Evolutionary conservation across 2,113 vertebrate species (phyloP).

Genomic region (Pelvicachromis taeniatus): DNA sequence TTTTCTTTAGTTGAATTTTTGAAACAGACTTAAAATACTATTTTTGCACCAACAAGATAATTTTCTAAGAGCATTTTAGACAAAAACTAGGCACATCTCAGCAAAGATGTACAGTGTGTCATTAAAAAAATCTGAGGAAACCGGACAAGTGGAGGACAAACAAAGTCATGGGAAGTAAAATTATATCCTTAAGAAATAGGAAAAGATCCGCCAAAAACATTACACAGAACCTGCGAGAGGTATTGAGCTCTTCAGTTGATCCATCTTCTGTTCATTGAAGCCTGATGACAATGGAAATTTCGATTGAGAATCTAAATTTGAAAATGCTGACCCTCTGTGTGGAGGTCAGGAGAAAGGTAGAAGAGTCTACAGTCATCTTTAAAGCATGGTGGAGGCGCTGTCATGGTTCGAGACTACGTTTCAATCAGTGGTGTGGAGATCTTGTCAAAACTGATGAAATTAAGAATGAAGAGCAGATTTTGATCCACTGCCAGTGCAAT

Average conservation of each 20-base stretch:
- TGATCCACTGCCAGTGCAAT: neutral
- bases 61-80: too few species aligned
- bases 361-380: neutral
- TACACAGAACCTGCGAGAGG: too few species aligned
- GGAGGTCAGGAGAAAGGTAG: neutral
- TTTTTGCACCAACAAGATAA: too few species aligned
- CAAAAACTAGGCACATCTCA: neutral
- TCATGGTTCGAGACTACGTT: neutral
- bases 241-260: too few species aligned
- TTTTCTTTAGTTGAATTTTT: too few species aligned
- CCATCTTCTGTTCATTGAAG: neutral
- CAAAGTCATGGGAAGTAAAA: neutral
- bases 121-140: neutral
- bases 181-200: neutral
- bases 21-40: too few species aligned
- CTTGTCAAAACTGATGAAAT: neutral
- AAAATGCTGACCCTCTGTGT: neutral
- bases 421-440: neutral
- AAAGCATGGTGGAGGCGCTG: neutral
- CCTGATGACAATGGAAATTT: neutral
- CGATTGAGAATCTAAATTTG: neutral
- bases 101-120: neutral
- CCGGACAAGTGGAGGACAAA: neutral
- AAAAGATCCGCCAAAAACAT: too few species aligned
- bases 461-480: neutral